Evolutionary conservation across 2,888 invertebrate species (phyloP), one percentile per base, ranked within the genome.

Genomic region (Helleia helle): DNA sequence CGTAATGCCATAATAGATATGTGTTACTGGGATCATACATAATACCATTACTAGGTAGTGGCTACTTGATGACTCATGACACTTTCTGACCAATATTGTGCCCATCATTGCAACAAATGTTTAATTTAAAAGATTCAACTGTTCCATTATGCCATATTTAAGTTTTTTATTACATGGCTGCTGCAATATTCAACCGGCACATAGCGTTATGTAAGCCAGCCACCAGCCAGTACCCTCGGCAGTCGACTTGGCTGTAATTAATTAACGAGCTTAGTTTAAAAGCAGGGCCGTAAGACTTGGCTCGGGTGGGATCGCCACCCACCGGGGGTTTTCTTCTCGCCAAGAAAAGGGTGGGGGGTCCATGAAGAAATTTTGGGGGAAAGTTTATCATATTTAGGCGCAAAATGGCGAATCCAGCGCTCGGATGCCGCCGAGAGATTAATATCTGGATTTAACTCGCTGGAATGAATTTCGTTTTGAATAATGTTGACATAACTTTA

Each of bases 221-320:
- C 71, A 69, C 74, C 77, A 69, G 70, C 64, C 68, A 70, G 67
- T 71, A 71, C 70, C 74, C 77, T 69, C 71, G 61, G 67, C 63
- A 71, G 74, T 65, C 79, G 80, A 80, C 81, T 83, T 77, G 74
- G 71, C 79, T 77, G 80, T 86, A 86, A 86, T 86, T 86, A 86
- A 86, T 86, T 86, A 86, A 85, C 85, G 83, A 83, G 85, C 85
- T 86, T 85, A 86, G 84, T 85, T 85, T 84, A 84, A 85, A 85
- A 85, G 84, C 83, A 79, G 84, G 83, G 83, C 75, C 75, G 77
- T 83, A 83, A 83, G 81, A 76, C 81, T 73, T 70, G 74, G 71
- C 71, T 66, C 57, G 69, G 71, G 69, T 55, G 56, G 58, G 59
- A 55, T 50, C 58, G 58, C 66, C 65, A 59, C 61, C 62, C 46